A percentile compares a stretch with the other conserved stretches of the same genome.
Conservation (phyloP, 2,888 invertebrate species). For the Tetragonisca angustula region DNA sequence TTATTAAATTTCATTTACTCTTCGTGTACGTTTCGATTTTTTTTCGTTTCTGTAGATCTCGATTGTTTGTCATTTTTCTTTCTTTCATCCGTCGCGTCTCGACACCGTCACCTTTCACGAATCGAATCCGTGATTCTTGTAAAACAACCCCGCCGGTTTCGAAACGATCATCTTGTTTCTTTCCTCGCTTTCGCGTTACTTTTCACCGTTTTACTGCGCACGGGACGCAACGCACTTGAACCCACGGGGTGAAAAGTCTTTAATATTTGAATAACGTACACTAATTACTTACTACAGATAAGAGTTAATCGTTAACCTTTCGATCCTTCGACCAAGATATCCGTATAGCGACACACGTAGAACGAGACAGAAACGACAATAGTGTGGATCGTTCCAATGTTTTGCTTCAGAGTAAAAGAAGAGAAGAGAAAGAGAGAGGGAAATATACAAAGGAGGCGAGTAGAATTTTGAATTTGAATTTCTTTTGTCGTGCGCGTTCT, state of each 20-base stretch:
- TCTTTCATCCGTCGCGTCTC: background rate
- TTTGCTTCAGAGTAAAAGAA: background rate
- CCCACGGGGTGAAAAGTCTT: conserved; percentile 22
- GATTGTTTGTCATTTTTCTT: background rate
- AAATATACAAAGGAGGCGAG: background rate
- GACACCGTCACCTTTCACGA: background rate
- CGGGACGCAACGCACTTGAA: conserved; percentile 25
- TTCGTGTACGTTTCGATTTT: background rate
- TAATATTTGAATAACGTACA: conserved; percentile 44
- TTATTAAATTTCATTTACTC: conserved; percentile 14
- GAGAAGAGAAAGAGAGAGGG: too few species aligned
- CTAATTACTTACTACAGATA: conserved; percentile 52
- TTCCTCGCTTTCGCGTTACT: background rate
- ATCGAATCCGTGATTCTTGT: conserved; percentile 7
- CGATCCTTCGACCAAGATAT: conserved; percentile 62
- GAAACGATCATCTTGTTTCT: background rate
- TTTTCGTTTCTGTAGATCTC: background rate
- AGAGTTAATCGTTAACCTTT: conserved; percentile 54
- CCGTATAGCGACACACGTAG: conserved; percentile 52
- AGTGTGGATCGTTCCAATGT: conserved; percentile 50
- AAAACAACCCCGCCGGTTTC: background rate
- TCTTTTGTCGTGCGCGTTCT: background rate
- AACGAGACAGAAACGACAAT: conserved; percentile 55
- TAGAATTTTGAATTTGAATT: background rate
- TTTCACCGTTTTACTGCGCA: background rate